Conservation (phyloP, 2,888 invertebrate species). For the Cenopis cana region DNA sequence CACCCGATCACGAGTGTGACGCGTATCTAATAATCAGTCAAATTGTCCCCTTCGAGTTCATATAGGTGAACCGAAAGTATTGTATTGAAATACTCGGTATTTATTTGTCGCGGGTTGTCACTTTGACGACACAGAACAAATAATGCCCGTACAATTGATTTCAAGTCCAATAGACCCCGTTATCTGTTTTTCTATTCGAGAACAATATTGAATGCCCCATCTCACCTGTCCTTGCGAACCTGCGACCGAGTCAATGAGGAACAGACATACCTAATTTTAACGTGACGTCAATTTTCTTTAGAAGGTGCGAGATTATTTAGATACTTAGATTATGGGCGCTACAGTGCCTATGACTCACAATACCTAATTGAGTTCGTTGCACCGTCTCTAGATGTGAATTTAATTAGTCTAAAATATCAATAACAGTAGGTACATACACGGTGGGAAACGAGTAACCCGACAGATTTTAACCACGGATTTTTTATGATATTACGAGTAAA, state of each 20-base stretch:
- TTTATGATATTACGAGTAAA: too few species aligned
- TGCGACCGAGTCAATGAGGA: conserved; percentile 4
- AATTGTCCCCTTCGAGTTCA: not conserved
- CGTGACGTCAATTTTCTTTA: conserved; percentile 42
- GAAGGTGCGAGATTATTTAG: conserved; percentile 28
- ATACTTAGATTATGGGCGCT: conserved; percentile 11
- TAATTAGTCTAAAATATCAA: not conserved
- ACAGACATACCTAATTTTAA: conserved; percentile 17
- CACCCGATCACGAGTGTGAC: too few species aligned
- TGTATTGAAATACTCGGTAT: not conserved
- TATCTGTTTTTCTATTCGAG: not conserved
- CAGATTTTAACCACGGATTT: too few species aligned
- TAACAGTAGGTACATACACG: too few species aligned
- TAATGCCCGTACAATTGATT: not conserved
- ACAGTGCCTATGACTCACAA: conserved; percentile 28
- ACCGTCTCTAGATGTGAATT: conserved; percentile 14
- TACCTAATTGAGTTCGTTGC: conserved; percentile 34
- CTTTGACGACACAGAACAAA: not conserved
- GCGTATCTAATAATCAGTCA: too few species aligned
- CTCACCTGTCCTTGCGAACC: conserved; percentile 26
- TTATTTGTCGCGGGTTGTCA: not conserved
- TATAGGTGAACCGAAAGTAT: not conserved
- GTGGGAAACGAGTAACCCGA: too few species aligned
- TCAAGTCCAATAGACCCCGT: not conserved
- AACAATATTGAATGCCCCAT: conserved; percentile 26